Evolutionary conservation across 1,140 invertebrate genomes (phyloP).

Genomic region (Drosophila ananassae): DNA sequence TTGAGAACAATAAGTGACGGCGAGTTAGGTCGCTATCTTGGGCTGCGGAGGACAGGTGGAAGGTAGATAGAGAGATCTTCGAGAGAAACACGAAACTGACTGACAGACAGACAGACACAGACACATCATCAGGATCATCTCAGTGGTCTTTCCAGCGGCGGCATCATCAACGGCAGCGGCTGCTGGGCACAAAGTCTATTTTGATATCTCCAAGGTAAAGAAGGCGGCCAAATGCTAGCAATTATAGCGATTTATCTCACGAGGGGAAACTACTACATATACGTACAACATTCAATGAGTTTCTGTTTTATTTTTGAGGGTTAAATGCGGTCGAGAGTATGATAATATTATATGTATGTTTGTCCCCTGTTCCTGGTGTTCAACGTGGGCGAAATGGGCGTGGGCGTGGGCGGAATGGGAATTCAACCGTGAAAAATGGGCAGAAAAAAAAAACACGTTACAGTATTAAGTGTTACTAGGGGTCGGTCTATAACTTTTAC

Average conservation of each 20-base stretch:
- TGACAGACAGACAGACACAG: constrained; percentile 13
- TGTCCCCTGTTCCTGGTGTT: constrained; percentile 5
- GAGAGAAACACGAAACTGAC: background rate
- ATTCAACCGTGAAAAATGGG: background rate
- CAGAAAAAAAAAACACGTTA: background rate
- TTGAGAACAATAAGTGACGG: constrained; percentile 67
- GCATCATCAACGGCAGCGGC: constrained; percentile 4
- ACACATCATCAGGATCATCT: constrained; percentile 26
- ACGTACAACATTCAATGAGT: constrained; percentile 4
- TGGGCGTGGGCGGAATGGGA: background rate
- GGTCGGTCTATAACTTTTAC: constrained; percentile 26
- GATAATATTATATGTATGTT: constrained; percentile 3
- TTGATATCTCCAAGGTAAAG: constrained; percentile 1
- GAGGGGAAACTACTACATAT: background rate
- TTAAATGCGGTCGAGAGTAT: constrained; percentile 21
- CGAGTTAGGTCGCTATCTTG: constrained; percentile 45
- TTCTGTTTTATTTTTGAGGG: background rate
- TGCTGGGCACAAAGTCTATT: constrained; percentile 4
- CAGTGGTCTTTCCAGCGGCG: constrained; percentile 6
- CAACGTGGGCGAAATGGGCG: constrained; percentile 8
- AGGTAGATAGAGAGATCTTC: background rate
- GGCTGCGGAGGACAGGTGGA: constrained; percentile 31
- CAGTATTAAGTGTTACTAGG: background rate
- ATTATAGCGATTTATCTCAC: background rate
- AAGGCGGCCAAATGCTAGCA: background rate